These are phyloP conservation scores for Germaria angustata DNA, from an alignment of 2,888 invertebrate genomes.

Conservation along the genomic window DNA sequence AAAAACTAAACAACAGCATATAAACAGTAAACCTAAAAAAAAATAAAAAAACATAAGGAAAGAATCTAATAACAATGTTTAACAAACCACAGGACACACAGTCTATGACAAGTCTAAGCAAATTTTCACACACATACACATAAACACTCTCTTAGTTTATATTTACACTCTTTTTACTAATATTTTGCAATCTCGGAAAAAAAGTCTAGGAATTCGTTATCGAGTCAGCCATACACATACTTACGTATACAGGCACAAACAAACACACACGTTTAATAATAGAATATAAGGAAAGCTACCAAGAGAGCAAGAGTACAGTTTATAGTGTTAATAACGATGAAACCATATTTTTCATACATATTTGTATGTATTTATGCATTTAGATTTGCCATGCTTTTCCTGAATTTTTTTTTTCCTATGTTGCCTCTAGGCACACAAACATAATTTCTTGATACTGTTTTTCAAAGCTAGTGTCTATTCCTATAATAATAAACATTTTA, in stretches of 20 bases:
- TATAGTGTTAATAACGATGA: slow-evolving; percentile 34
- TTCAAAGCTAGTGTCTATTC: neutral
- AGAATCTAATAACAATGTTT: slow-evolving; percentile 1
- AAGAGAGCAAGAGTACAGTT: slow-evolving; percentile 1
- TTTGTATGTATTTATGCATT: too few species aligned
- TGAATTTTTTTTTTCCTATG: slow-evolving; percentile 27
- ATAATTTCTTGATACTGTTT: neutral
- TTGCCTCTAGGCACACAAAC: slow-evolving; percentile 28
- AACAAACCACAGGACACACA: slow-evolving; percentile 59
- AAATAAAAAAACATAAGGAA: slow-evolving; percentile 23
- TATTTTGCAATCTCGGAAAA: neutral
- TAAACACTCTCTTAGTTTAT: neutral
- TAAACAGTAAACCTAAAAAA: slow-evolving; percentile 47
- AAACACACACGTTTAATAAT: neutral
- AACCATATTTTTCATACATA: slow-evolving; percentile 10
- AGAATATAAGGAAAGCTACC: neutral
- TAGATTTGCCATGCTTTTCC: slow-evolving; percentile 27
- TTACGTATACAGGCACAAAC: neutral
- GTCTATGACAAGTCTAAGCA: slow-evolving; percentile 62
- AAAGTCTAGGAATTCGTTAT: slow-evolving; percentile 6
- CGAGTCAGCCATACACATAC: too few species aligned
- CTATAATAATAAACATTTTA: neutral
- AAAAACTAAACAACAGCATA: slow-evolving; percentile 16
- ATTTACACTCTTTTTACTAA: neutral
- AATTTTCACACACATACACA: neutral